A percentile compares a stretch with the other conserved stretches of the same genome.
phyloP scores from a whole-genome alignment of 2,113 vertebrate species.

The Eupsittula cactorum region DNA sequence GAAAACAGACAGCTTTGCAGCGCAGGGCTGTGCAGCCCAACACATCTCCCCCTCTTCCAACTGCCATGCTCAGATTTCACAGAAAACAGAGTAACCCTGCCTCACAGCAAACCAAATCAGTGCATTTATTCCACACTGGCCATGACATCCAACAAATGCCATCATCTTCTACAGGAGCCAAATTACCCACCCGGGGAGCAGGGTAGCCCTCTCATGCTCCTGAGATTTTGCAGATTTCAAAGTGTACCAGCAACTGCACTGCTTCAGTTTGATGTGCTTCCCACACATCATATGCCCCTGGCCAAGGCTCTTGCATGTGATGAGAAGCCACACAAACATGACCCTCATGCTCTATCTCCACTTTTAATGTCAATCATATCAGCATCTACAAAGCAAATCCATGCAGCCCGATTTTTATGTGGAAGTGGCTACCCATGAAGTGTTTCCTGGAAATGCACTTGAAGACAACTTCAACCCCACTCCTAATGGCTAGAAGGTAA shows the following conservation, averaged over 20 bases:
- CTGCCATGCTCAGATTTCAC: background rate
- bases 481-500: background rate
- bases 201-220: background rate
- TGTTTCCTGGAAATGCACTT: background rate
- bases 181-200: background rate
- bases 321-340: background rate
- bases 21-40: background rate
- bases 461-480: background rate
- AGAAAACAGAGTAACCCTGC: background rate
- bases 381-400: background rate
- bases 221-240: background rate
- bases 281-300: background rate
- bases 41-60: background rate
- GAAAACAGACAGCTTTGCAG: background rate
- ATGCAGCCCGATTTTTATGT: background rate
- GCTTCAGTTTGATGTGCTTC: background rate
- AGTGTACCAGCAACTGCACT: accelerated
- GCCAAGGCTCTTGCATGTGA: background rate
- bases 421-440: background rate
- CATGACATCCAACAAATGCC: background rate
- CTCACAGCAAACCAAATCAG: background rate
- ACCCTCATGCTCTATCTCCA: background rate
- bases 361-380: background rate
- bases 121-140: background rate
- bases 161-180: background rate